Conservation (phyloP, 2,113 vertebrate genomes). For the Mystacornis crossleyi region DNA sequence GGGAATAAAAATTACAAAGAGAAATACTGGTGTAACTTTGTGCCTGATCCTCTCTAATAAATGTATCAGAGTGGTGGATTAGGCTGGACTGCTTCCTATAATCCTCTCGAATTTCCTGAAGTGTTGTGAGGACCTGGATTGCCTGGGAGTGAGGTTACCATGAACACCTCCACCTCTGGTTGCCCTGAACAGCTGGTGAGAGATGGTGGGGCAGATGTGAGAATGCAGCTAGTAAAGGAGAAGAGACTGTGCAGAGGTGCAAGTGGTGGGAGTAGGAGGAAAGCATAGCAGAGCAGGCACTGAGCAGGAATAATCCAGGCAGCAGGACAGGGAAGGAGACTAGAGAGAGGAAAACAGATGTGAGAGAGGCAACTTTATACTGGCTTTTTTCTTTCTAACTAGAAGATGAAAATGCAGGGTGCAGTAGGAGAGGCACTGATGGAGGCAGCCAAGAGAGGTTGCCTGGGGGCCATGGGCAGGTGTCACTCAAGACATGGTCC, state of each 20-base stretch:
- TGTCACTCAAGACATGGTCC: background rate
- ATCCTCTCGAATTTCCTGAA: background rate
- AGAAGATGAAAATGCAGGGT: background rate
- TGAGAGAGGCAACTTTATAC: background rate
- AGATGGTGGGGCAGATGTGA: background rate
- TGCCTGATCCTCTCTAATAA: background rate
- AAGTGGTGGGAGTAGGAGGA: background rate
- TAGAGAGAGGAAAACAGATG: background rate
- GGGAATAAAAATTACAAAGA: background rate
- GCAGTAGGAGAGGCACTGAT: rapidly evolving
- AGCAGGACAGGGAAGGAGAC: background rate
- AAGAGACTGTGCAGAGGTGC: background rate
- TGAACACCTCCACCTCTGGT: background rate
- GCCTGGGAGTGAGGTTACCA: background rate
- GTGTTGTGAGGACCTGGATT: background rate
- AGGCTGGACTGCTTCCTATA: background rate
- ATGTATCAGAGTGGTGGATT: background rate
- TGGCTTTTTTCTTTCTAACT: background rate
- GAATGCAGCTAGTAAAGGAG: background rate
- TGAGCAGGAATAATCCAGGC: background rate
- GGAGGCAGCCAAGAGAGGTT: background rate
- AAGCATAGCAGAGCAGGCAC: rapidly evolving
- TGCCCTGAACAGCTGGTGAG: background rate
- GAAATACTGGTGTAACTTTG: background rate
- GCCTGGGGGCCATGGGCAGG: background rate